Base-by-base conservation (phyloP, 1,140 invertebrate species). In the Drosophila elegans region DNA sequence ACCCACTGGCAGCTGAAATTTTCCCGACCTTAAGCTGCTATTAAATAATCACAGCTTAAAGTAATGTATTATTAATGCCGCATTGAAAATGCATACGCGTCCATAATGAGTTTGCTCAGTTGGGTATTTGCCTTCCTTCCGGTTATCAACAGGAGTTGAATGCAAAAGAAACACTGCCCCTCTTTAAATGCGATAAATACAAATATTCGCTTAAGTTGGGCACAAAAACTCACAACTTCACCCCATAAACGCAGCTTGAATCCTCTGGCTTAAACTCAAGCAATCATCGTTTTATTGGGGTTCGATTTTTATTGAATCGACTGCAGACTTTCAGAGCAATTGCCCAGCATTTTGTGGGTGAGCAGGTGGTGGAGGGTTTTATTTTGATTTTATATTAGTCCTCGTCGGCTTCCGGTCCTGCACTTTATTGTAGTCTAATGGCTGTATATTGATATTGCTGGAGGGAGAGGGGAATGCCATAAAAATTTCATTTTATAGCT, bases 221-320 rank as follows among this genome's bases (percentile, higher is more conserved):
- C 49, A 11, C 10, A 34, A 51, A 52, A 34, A 27, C 29, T 32
- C 29, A 29, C 9, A 13, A 12, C 21, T 10, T 38, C 16, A 21
- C 27, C 0, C 1, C 1, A 64, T 13, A 55, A 57, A 13, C 9
- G 6, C n/a, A 4, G n/a, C 25, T n/a, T 13, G 38, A 63, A 36
- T 36, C 39, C 56, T 41, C 16, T 11, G 49, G 56, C 71, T 75
- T 82, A 68, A 83, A 77, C 51, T 55, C 45, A 53, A 46, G 75
- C 75, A 83, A 89, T 89, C 79, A 83, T 89, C 83, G 54, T 83
- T 88, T 88, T 83, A 88, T 89, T 79, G 75, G 61, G 32, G 69
- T 81, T 79, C 81, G 82, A 86, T 86, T 86, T 83, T 86, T 86
- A 79, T 88, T 88, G 71, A 88, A 88, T 78, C 16, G 61, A 44